These are phyloP conservation scores for Ornithoptera priamus DNA, from an alignment of 2,888 invertebrate species.

Conservation along the genomic window DNA sequence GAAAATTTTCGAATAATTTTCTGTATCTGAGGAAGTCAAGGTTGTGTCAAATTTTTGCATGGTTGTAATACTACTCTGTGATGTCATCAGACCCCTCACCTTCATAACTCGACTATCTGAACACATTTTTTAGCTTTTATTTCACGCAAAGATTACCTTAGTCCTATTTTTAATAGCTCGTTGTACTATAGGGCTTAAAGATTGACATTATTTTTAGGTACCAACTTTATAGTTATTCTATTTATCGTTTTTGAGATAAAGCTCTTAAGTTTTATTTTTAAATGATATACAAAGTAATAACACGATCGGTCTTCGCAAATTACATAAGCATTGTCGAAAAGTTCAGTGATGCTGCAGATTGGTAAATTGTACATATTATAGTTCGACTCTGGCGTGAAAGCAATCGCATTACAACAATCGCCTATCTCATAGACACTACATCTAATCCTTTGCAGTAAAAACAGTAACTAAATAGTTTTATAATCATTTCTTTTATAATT, in stretches of 20 bases:
- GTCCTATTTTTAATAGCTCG: too few relatives aligned
- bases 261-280: neutral
- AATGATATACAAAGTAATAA: constrained; percentile 38
- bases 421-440: constrained; percentile 85
- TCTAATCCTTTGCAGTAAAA: constrained; percentile 82
- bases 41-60: too few relatives aligned
- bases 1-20: too few relatives aligned
- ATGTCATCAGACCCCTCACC: too few relatives aligned
- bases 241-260: neutral
- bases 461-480: neutral
- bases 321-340: constrained; percentile 85
- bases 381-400: constrained; percentile 85
- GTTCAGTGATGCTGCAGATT: constrained; percentile 86
- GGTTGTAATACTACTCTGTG: too few relatives aligned
- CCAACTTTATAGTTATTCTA: too few relatives aligned
- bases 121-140: too few relatives aligned
- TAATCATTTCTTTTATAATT: too few relatives aligned
- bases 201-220: neutral
- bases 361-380: constrained; percentile 88
- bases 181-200: too few relatives aligned
- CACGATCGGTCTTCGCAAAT: constrained; percentile 75
- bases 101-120: too few relatives aligned
- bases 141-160: too few relatives aligned
- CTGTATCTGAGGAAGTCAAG: too few relatives aligned
- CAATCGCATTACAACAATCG: constrained; percentile 83